These are phyloP conservation scores for Crypturellus undulatus DNA, from an alignment of 2,113 vertebrate species.

Conservation along the genomic window DNA sequence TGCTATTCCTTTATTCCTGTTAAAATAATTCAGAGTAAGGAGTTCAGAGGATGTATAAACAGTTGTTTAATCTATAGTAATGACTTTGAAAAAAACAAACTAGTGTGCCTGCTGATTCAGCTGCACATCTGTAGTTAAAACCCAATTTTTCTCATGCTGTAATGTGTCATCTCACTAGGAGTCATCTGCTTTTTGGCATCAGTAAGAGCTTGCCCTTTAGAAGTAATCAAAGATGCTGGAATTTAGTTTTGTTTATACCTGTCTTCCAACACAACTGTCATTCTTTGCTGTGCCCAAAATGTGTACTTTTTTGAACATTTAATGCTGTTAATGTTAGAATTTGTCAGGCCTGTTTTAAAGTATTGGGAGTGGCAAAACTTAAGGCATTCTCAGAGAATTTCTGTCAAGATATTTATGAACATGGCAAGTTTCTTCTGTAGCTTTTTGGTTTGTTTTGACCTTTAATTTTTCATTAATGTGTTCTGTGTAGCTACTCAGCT, in stretches of 20 bases:
- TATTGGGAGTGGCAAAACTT: background rate
- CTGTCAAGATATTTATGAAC: conserved; percentile 11
- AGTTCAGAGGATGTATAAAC: background rate
- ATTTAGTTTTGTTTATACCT: background rate
- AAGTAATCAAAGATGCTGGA: background rate
- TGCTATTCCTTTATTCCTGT: background rate
- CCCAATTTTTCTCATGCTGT: background rate
- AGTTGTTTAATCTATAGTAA: background rate
- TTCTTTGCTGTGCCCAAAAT: background rate
- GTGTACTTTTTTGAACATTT: background rate
- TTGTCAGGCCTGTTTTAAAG: background rate
- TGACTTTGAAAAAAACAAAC: background rate
- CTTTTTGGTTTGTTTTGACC: background rate
- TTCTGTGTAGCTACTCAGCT: background rate
- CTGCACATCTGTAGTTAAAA: background rate
- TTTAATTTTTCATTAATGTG: conserved; percentile 1
- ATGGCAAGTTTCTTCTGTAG: background rate
- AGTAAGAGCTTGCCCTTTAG: background rate
- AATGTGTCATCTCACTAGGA: background rate
- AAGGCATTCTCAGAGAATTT: background rate
- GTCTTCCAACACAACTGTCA: background rate
- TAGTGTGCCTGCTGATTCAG: background rate
- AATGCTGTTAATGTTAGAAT: background rate
- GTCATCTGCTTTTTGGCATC: background rate
- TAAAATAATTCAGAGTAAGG: background rate